Percentiles rank a stretch among this genome's conserved stretches.
Conservation (phyloP, 2,113 vertebrate species). For the Sturnira hondurensis region DNA sequence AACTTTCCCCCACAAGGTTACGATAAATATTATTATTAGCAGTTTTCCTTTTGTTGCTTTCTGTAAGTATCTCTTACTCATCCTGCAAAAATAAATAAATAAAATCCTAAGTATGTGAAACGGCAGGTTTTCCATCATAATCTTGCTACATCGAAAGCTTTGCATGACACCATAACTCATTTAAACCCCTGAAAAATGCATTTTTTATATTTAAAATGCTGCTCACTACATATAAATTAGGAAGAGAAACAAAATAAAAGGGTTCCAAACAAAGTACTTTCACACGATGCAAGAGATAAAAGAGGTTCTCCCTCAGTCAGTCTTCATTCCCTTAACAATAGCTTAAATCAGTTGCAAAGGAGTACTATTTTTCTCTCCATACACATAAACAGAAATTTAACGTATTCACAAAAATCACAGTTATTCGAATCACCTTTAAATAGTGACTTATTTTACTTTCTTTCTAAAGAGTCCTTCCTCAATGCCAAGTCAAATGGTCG, state of each 20-base stretch:
- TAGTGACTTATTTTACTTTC: neutral
- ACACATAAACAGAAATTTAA: neutral
- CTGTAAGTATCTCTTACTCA: conserved; percentile 92
- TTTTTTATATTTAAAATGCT: conserved; percentile 23
- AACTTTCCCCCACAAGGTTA: conserved; percentile 91
- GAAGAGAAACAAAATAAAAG: neutral
- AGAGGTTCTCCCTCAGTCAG: neutral
- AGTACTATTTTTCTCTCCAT: neutral
- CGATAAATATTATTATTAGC: conserved; percentile 91
- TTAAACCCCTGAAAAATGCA: neutral
- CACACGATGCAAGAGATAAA: neutral
- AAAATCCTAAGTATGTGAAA: conserved; percentile 2
- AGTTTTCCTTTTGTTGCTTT: conserved; percentile 91
- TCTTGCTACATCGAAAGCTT: neutral
- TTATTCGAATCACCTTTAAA: conserved; percentile 32
- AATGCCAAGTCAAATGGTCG: neutral
- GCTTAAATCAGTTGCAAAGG: neutral
- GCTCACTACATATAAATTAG: neutral
- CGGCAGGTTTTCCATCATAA: neutral
- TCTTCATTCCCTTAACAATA: conserved; percentile 6
- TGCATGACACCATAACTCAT: neutral
- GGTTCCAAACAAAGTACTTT: neutral
- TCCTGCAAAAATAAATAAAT: conserved; percentile 85
- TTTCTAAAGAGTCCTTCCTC: neutral
- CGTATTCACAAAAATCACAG: conserved; percentile 2